phyloP scores from a whole-genome alignment of 1,140 invertebrate genomes.

The Tetragonula clypearis region DNA sequence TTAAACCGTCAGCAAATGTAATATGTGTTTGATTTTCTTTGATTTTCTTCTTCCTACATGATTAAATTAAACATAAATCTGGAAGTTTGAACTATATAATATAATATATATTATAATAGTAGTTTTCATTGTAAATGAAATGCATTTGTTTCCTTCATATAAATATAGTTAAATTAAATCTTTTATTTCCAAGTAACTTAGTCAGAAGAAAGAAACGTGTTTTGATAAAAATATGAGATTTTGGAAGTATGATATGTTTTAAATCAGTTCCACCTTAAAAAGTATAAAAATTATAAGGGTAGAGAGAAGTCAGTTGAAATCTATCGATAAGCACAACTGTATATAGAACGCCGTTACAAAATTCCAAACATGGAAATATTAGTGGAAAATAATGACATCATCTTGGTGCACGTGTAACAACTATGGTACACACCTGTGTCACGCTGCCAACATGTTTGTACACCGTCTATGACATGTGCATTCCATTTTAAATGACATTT shows the following conservation, averaged over 20 bases:
- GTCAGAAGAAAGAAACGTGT: too few relatives aligned
- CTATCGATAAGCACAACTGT: not conserved
- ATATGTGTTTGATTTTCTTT: too few relatives aligned
- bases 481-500: slow-evolving; percentile 49
- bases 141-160: too few relatives aligned
- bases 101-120: too few relatives aligned
- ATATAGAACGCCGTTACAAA: slow-evolving; percentile 4
- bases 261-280: not conserved
- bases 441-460: slow-evolving; percentile 37
- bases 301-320: not conserved
- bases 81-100: too few relatives aligned
- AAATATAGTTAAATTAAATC: not conserved
- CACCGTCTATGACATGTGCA: slow-evolving; percentile 6
- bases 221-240: not conserved
- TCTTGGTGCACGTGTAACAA: slow-evolving; percentile 51
- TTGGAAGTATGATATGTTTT: not conserved
- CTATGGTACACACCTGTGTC: slow-evolving; percentile 56
- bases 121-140: too few relatives aligned
- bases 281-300: not conserved
- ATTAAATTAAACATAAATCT: too few relatives aligned
- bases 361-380: slow-evolving; percentile 56
- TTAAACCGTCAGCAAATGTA: too few relatives aligned
- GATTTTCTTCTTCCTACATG: too few relatives aligned
- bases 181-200: not conserved
- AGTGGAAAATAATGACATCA: slow-evolving; percentile 59